A percentile compares a stretch with the other conserved stretches of the same genome.
Conservation (phyloP, 2,888 invertebrate genomes). For the Malthinus seriepunctatus region DNA sequence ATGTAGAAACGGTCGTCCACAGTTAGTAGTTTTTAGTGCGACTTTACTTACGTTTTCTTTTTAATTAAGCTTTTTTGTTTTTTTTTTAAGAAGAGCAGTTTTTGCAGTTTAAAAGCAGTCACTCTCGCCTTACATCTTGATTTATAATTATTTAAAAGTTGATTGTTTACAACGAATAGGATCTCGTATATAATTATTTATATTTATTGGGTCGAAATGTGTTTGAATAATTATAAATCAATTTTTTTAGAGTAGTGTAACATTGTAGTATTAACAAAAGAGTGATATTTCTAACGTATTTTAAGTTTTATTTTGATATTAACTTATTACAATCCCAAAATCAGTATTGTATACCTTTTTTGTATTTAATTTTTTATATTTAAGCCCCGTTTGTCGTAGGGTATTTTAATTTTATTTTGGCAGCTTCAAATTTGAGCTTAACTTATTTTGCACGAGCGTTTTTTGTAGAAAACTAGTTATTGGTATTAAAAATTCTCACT, state of each 20-base stretch:
- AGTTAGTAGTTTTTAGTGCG: constrained; percentile 33
- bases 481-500: neutral
- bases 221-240: constrained; percentile 25
- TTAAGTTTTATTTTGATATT: constrained; percentile 39
- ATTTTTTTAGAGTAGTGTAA: constrained; percentile 38
- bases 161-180: constrained; percentile 10
- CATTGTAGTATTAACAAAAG: constrained; percentile 53
- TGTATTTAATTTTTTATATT: constrained; percentile 30
- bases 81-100: constrained; percentile 16
- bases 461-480: neutral
- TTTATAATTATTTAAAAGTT: constrained; percentile 21
- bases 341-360: constrained; percentile 55
- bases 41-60: constrained; percentile 22
- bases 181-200: constrained; percentile 4
- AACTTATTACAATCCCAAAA: constrained; percentile 50
- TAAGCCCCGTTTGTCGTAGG: constrained; percentile 38
- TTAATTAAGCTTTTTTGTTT: constrained; percentile 19
- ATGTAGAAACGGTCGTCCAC: constrained; percentile 11
- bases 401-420: constrained; percentile 34
- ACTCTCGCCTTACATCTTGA: constrained; percentile 19
- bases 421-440: constrained; percentile 37
- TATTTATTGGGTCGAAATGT: neutral
- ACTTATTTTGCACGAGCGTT: constrained; percentile 22
- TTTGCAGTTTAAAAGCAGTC: constrained; percentile 23
- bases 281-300: constrained; percentile 52